These are phyloP conservation scores for Catamblyrhynchus diadema DNA, from an alignment of 2,797 vertebrate genomes.

Conservation along the genomic window DNA sequence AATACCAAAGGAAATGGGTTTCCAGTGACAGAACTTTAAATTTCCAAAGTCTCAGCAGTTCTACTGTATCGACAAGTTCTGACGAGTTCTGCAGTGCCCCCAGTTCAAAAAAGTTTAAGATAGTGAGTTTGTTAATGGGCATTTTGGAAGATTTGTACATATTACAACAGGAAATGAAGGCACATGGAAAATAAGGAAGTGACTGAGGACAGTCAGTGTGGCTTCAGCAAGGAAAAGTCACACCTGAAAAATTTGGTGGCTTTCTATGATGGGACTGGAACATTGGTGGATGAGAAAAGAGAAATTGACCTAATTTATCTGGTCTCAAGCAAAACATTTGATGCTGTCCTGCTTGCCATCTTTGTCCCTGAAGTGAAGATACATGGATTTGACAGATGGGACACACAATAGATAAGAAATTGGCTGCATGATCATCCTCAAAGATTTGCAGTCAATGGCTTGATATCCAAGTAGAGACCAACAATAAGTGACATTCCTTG, in stretches of 20 bases:
- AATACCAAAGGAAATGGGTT: not conserved
- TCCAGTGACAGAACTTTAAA: not conserved
- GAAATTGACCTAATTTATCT: not conserved
- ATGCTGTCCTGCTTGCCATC: not conserved
- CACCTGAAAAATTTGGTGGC: not conserved
- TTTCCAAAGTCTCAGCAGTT: not conserved
- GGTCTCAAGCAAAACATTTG: rapidly evolving
- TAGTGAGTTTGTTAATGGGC: not conserved
- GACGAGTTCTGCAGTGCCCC: not conserved
- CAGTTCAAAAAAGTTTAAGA: not conserved
- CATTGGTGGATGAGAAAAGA: not conserved
- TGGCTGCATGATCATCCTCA: not conserved
- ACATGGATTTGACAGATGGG: not conserved
- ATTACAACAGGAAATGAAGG: not conserved
- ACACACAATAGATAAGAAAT: not conserved
- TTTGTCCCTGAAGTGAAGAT: not conserved
- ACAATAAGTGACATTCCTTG: not conserved
- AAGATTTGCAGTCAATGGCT: not conserved
- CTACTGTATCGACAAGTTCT: not conserved
- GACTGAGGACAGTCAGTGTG: rapidly evolving
- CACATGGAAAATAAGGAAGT: not conserved
- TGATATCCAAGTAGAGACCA: not conserved
- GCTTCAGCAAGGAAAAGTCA: not conserved
- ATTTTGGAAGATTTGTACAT: not conserved
- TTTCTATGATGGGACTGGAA: rapidly evolving